Percentiles rank a stretch among this genome's conserved stretches.
phyloP scores from a whole-genome alignment of 2,888 invertebrate species.

The Nebria salina region DNA sequence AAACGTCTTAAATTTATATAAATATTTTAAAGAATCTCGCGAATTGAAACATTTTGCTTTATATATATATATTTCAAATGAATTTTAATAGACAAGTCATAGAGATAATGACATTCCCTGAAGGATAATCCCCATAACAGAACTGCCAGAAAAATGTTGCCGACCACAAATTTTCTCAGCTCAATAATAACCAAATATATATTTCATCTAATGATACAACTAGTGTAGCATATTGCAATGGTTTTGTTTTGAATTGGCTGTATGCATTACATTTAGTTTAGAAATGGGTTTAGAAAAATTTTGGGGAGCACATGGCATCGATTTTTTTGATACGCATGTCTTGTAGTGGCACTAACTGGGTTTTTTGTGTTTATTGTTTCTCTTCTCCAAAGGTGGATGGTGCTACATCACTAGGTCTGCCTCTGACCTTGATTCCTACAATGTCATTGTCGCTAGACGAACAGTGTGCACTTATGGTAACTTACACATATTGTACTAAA shows the following conservation, averaged over 20 bases:
- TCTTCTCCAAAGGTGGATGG: constrained; percentile 65
- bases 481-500: constrained; percentile 30
- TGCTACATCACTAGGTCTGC: constrained; percentile 67
- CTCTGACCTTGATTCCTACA: constrained; percentile 63
- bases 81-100: neutral
- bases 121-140: neutral
- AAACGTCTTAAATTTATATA: neutral
- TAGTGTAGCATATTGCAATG: constrained; percentile 3
- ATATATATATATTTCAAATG: too few species aligned
- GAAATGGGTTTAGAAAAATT: constrained; percentile 5
- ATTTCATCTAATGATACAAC: neutral
- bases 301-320: constrained; percentile 6
- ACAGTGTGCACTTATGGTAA: constrained; percentile 64
- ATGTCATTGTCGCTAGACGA: constrained; percentile 60
- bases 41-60: too few species aligned
- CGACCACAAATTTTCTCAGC: neutral
- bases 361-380: constrained; percentile 20
- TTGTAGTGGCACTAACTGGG: constrained; percentile 52
- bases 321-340: constrained; percentile 40
- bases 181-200: neutral
- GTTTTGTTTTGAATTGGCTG: constrained; percentile 15
- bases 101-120: neutral
- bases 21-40: too few species aligned
- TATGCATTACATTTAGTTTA: constrained; percentile 11
- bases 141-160: neutral